Conservation (phyloP, 2,888 invertebrate genomes). For the Drosophila parthenogenetica region DNA sequence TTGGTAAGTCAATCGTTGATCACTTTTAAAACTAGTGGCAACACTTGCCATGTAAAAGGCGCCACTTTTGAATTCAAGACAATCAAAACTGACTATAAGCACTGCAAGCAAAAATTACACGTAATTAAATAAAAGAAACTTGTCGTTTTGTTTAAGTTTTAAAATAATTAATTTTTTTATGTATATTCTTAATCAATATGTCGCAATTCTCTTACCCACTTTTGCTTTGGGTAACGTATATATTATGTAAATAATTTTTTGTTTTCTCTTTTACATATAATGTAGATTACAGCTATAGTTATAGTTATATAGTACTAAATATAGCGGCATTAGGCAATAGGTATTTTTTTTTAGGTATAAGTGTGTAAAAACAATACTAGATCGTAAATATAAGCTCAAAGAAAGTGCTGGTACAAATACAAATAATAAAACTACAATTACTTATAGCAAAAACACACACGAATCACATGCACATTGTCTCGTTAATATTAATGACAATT, state of each 20-base stretch:
- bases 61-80: not conserved
- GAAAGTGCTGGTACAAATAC: not conserved
- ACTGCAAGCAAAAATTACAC: too few species aligned
- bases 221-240: conserved; percentile 7
- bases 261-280: conserved; percentile 12
- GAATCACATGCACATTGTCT: conserved; percentile 1
- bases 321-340: not conserved
- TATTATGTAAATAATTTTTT: conserved; percentile 1
- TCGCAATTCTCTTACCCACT: conserved; percentile 29
- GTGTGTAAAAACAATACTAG: conserved; percentile 16
- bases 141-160: not conserved
- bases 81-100: too few species aligned
- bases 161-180: conserved; percentile 27
- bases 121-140: not conserved
- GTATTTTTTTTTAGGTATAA: conserved; percentile 1
- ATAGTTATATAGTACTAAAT: not conserved
- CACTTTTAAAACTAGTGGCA: too few species aligned
- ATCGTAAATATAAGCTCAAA: not conserved
- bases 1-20: too few species aligned
- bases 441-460: not conserved
- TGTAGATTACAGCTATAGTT: conserved; percentile 12
- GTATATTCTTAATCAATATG: conserved; percentile 37
- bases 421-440: not conserved
- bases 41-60: not conserved
- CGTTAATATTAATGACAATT: not conserved